Evolutionary conservation across 2,797 vertebrate species (phyloP), one percentile per base, ranked within the genome.

Genomic region (Poecilia velifera): DNA sequence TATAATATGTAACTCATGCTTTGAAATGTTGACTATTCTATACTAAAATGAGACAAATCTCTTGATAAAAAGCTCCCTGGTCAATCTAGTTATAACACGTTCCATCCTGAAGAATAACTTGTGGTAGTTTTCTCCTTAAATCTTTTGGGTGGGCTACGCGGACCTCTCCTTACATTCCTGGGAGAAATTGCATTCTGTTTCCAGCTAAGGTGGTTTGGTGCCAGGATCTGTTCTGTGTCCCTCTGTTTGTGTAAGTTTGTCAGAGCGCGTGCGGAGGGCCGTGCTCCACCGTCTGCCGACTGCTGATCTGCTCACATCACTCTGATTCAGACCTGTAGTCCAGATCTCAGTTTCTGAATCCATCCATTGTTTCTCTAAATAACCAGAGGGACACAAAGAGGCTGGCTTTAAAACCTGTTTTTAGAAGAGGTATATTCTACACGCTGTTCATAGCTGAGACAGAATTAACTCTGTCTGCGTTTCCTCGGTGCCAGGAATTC

Each of bases 161-260:
- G 82, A 83, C 79, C 74, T 82, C 73, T 76, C 72, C 39, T 77
- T 8, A 1, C 46, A 7, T 78, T 78, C 66, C 82, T 14, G 59
- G 62, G 78, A 74, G 78, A 87, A 93, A 91, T 77, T 28, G 76
- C 74, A 64, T 57, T 83, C 51, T 72, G 87, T 86, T 93, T 91
- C 76, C 84, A 84, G 87, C 72, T 9, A 72, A 64, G 83, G 92
- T 91, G 89, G 93, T 88, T 81, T 13, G 90, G 90, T 93, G 90
- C 91, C 76, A 18, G 87, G 77, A 88, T 89, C 95, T 95, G 95
- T 88, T 94, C 88, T 93, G 83, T 91, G 89, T 95, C 89, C 66
- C 80, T 31, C 13, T 94, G 91, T 95, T 96, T 95, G 94, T 94
- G 95, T 95, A 92, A 91, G 84, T 92, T 91, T 95, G 92, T 94